These are phyloP conservation scores for Drosophila elegans DNA, from an alignment of 1,140 invertebrate genomes.

Conservation along the genomic window DNA sequence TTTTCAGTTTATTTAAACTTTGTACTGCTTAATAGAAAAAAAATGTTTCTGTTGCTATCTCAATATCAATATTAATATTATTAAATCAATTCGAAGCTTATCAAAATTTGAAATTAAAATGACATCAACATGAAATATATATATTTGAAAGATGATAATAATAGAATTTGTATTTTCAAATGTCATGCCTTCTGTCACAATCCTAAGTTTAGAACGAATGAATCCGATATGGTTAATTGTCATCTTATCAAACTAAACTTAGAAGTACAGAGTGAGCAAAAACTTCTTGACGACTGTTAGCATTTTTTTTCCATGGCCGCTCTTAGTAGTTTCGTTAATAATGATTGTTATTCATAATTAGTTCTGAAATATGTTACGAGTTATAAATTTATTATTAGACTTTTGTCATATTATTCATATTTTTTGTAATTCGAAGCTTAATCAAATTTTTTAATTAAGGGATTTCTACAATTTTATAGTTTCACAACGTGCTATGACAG, in stretches of 20 bases:
- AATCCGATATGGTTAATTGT: conserved; percentile 1
- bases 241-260: conserved; percentile 1
- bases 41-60: background rate
- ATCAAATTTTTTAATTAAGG: too few relatives aligned
- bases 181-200: background rate
- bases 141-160: background rate
- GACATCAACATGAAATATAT: background rate
- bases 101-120: background rate
- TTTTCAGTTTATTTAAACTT: background rate
- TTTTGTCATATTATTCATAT: too few relatives aligned
- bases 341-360: too few relatives aligned
- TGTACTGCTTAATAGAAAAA: background rate
- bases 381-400: too few relatives aligned
- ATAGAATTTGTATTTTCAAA: background rate
- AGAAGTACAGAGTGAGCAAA: background rate
- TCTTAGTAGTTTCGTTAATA: too few relatives aligned
- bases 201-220: background rate
- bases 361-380: too few relatives aligned
- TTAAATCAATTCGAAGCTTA: background rate
- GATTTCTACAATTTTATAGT: too few relatives aligned
- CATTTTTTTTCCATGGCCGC: too few relatives aligned
- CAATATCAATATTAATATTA: background rate
- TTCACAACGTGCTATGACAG: background rate
- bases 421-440: too few relatives aligned
- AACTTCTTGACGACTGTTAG: background rate